A percentile compares a stretch with the other conserved stretches of the same genome.
Conservation (phyloP, 2,888 invertebrate species). For the Leptinotarsa peninsularis region DNA sequence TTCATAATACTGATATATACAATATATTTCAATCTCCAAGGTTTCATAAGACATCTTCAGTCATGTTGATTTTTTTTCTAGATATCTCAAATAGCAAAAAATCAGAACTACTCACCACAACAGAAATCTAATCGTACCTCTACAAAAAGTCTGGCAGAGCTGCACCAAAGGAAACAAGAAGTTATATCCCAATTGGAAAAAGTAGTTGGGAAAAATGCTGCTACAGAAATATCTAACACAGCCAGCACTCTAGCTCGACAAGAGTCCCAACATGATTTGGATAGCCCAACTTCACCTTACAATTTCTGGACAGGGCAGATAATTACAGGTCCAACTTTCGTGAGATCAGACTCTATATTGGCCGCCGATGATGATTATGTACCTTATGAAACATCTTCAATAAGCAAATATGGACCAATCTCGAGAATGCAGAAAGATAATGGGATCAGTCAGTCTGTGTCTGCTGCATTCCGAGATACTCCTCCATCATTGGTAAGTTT, state of each 20-base stretch:
- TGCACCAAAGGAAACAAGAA: constrained; percentile 73
- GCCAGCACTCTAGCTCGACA: constrained; percentile 63
- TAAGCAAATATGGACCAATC: constrained; percentile 79
- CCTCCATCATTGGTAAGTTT: constrained; percentile 59
- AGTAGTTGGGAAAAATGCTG: constrained; percentile 69
- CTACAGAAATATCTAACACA: constrained; percentile 64
- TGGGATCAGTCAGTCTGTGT: constrained; percentile 52
- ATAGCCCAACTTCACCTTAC: constrained; percentile 62
- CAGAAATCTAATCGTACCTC: constrained; percentile 54
- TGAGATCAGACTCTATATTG: constrained; percentile 69
- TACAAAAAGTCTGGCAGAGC: constrained; percentile 70
- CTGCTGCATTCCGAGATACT: constrained; percentile 60
- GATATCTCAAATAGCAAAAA: constrained; percentile 50
- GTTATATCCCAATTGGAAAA: constrained; percentile 73
- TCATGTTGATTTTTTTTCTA: background rate
- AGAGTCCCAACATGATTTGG: constrained; percentile 60
- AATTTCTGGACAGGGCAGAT: constrained; percentile 62
- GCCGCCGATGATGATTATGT: constrained; percentile 76
- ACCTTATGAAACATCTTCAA: constrained; percentile 75
- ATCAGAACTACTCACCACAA: constrained; percentile 52
- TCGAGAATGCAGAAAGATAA: constrained; percentile 67
- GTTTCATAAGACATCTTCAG: background rate
- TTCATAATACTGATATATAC: too few relatives aligned
- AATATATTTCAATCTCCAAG: background rate
- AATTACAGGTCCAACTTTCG: constrained; percentile 50